A percentile compares a stretch with the other conserved stretches of the same genome.
These are phyloP conservation scores for Montipora cactus DNA, from an alignment of 64 coral and sea anemone species.

Conservation along the genomic window DNA sequence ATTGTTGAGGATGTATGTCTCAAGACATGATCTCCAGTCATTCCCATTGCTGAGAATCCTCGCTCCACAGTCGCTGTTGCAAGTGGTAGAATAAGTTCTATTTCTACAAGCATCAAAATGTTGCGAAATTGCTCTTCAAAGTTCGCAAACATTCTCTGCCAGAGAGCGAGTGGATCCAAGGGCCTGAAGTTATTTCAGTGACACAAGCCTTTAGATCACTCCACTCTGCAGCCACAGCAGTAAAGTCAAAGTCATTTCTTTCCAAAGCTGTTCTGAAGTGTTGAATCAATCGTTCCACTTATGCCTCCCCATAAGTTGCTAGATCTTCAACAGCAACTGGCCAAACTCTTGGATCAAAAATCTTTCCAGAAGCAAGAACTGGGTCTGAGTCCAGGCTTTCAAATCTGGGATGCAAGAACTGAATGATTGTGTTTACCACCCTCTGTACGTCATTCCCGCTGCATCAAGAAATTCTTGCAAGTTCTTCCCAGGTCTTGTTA, in stretches of 20 bases:
- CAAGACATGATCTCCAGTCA: too few relatives aligned
- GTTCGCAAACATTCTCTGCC: slow-evolving; percentile 25
- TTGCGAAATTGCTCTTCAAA: too few relatives aligned
- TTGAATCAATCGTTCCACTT: slow-evolving; percentile 55
- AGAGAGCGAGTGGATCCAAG: slow-evolving; percentile 47
- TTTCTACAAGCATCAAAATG: slow-evolving; percentile 53
- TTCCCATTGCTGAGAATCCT: too few relatives aligned
- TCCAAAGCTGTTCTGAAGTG: slow-evolving; percentile 66
- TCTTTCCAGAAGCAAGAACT: slow-evolving; percentile 60
- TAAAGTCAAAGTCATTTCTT: slow-evolving; percentile 54
- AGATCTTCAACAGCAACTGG: slow-evolving; percentile 57
- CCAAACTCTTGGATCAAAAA: slow-evolving; percentile 56
- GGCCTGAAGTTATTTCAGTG: not conserved
- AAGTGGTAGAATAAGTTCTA: slow-evolving; percentile 1
- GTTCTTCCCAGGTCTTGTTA: slow-evolving; percentile 55
- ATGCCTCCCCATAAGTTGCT: slow-evolving; percentile 49
- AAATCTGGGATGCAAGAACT: slow-evolving; percentile 52
- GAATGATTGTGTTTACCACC: too few relatives aligned
- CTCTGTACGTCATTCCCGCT: slow-evolving; percentile 6
- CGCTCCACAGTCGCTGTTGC: too few relatives aligned
- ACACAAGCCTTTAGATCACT: slow-evolving; percentile 48
- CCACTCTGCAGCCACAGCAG: slow-evolving; percentile 50
- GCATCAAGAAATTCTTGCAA: slow-evolving; percentile 58
- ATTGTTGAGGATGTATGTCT: too few relatives aligned
- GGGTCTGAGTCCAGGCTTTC: slow-evolving; percentile 60